A percentile compares a stretch with the other conserved stretches of the same genome.
Conservation (phyloP, 2,113 vertebrate species). For the Orycteropus afer region DNA sequence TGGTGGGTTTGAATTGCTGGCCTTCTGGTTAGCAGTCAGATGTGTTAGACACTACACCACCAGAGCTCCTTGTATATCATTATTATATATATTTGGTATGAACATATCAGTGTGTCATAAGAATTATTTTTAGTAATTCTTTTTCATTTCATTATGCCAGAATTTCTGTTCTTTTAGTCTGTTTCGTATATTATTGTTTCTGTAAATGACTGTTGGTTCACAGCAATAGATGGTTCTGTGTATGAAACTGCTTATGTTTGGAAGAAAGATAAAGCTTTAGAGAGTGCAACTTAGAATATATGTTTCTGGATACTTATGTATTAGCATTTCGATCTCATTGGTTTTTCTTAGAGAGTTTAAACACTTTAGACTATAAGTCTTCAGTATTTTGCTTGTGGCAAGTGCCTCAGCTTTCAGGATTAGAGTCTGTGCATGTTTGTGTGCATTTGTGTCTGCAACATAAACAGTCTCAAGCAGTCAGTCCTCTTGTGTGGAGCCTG, state of each 20-base stretch:
- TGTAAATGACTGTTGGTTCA: not conserved
- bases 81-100: too few species aligned
- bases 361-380: too few species aligned
- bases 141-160: not conserved
- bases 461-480: too few species aligned
- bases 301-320: not conserved
- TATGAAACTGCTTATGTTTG: not conserved
- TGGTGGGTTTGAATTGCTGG: too few species aligned
- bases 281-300: too few species aligned
- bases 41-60: too few species aligned
- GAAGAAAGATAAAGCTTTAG: not conserved
- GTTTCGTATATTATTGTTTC: not conserved
- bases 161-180: not conserved
- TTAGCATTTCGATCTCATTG: not conserved
- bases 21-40: too few species aligned
- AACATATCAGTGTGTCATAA: not conserved
- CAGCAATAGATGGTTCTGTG: not conserved
- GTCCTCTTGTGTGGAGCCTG: too few species aligned
- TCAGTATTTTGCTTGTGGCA: not conserved
- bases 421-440: too few species aligned
- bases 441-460: too few species aligned
- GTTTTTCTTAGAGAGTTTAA: not conserved
- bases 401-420: too few species aligned
- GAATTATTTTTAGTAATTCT: not conserved
- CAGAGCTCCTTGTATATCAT: too few species aligned